Evolutionary conservation across 2,888 invertebrate species (phyloP).

Genomic region (Chaitophorus viminalis): DNA sequence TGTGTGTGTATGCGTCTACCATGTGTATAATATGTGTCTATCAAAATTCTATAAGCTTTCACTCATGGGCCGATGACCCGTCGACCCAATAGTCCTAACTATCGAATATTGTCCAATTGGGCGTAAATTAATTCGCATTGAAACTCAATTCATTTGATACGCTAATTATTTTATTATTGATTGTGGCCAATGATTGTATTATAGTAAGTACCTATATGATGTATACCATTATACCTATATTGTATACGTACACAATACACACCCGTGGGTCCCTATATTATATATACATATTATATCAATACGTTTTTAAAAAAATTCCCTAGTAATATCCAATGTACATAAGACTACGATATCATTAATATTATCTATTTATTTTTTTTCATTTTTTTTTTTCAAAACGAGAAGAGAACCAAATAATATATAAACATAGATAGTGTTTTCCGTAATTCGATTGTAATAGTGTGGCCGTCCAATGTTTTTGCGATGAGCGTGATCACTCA

Average conservation of each 20-base stretch:
- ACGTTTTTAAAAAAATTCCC: too few species aligned
- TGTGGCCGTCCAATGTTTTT: constrained; percentile 27
- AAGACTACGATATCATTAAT: background rate
- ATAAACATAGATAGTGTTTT: background rate
- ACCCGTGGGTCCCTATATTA: too few species aligned
- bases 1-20: background rate
- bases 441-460: constrained; percentile 22
- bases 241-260: too few species aligned
- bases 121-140: constrained; percentile 30
- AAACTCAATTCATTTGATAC: constrained; percentile 7
- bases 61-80: constrained; percentile 52
- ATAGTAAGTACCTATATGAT: too few species aligned
- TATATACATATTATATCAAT: too few species aligned
- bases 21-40: background rate
- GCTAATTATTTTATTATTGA: constrained; percentile 23
- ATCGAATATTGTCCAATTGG: constrained; percentile 31
- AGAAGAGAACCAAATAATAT: constrained; percentile 1
- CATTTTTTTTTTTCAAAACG: background rate
- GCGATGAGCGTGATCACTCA: constrained; percentile 1
- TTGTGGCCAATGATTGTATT: too few species aligned
- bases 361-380: background rate
- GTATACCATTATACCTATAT: too few species aligned
- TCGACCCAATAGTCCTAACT: constrained; percentile 44
- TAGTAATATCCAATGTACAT: too few species aligned
- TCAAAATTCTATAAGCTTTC: constrained; percentile 35